These are phyloP conservation scores for Mungos mungo DNA, from an alignment of 2,113 vertebrate genomes.

Conservation along the genomic window DNA sequence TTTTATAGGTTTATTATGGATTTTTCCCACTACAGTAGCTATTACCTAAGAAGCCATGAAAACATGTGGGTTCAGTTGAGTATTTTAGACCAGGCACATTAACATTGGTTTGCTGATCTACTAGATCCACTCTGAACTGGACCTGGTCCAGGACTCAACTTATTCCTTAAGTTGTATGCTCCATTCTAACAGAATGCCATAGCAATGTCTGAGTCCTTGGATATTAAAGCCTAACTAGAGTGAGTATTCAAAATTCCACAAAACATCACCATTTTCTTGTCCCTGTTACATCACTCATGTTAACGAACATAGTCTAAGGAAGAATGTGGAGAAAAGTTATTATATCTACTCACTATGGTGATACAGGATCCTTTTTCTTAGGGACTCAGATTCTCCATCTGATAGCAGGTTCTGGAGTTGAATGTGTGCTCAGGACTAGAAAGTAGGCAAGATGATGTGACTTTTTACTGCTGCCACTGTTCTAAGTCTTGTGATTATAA, in stretches of 20 bases:
- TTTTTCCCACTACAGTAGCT: not conserved
- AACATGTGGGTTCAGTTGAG: not conserved
- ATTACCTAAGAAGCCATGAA: not conserved
- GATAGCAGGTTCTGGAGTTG: not conserved
- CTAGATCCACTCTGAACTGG: not conserved
- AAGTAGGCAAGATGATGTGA: not conserved
- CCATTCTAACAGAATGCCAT: not conserved
- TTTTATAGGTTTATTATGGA: not conserved
- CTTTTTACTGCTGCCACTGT: not conserved
- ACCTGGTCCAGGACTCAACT: not conserved
- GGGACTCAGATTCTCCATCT: not conserved
- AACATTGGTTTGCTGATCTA: not conserved
- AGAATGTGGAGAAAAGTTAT: not conserved
- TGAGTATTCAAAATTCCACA: not conserved
- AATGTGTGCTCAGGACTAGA: not conserved
- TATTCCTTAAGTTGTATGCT: not conserved
- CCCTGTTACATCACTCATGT: rapidly evolving
- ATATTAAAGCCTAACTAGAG: not conserved
- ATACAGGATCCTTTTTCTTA: not conserved
- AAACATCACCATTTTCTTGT: not conserved
- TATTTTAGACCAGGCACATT: not conserved
- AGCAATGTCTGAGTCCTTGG: not conserved
- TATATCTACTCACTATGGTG: too few relatives aligned
- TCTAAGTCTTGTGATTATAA: not conserved
- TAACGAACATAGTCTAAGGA: not conserved